Base-by-base conservation (phyloP, 2,797 vertebrate genomes). In the Otus scops region DNA sequence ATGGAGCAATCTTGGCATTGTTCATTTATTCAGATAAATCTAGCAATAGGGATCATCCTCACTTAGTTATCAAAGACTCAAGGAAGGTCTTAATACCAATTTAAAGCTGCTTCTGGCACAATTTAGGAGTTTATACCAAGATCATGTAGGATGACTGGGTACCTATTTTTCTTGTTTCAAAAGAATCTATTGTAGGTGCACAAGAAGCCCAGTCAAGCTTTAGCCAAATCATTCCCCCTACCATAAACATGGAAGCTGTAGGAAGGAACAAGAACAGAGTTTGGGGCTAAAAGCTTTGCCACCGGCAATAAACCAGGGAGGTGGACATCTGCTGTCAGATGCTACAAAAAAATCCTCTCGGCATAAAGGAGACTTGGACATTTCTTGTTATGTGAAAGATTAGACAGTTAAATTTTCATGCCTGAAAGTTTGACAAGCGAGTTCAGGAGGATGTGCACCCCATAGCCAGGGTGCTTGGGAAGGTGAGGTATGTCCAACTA, bases 261-360 rank as follows among this genome's bases (percentile, higher is more conserved):
- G n/a, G 24, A 45, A 83, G 7, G 45, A 67, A 64, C 0, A 0
- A 53, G 24, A 85, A 56, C 4, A 57, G 48, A 87, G 11, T 26
- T 56, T 56, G 54, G 16, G 16, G 51, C 83, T 17, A 70, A 82
- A 91, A 59, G 9, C 10, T 56, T 70, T 89, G 51, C n/a, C 56
- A 38, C 18, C 38, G 32, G 59, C 13, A 75, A 0, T n/a, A 45
- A 45, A 43, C 4, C 18, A 68, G 16, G 18, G 16, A 0, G 0
- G 34, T 32, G 12, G 13, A 56, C 39, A 36, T 90, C 70, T 73
- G n/a, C 53, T 32, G 36, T 0, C 2, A 1, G 45, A 60, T 11
- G 16, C 71, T 74, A 47, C 27, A 36, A 70, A 73, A 73, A 60
- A 69, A 32, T 3, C 5, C 16, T 75, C 7, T 51, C 39, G 86